A percentile compares a stretch with the other conserved stretches of the same genome.
Conservation (phyloP, 2,888 invertebrate species). For the Gonocerus acuteangulatus region DNA sequence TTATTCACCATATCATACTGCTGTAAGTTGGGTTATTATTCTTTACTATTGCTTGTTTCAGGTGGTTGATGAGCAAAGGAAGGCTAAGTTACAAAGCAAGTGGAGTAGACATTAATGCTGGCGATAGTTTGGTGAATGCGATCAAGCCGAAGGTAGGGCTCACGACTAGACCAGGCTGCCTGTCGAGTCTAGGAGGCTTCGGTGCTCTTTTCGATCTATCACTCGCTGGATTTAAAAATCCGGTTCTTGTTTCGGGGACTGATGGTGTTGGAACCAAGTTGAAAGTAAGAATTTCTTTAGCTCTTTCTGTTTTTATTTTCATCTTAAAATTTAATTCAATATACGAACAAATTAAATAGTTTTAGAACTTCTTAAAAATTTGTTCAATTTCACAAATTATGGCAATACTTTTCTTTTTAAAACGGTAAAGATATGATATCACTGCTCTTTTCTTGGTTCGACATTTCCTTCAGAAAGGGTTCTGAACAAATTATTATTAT, state of each 20-base stretch:
- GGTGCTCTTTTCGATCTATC: constrained; percentile 81
- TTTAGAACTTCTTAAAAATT: no score
- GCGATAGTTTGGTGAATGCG: constrained; percentile 70
- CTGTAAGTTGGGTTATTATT: no score
- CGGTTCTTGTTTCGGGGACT: constrained; percentile 85
- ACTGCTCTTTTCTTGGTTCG: no score
- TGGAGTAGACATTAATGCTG: constrained; percentile 91
- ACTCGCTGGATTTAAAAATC: constrained; percentile 61
- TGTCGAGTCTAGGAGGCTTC: constrained; percentile 83
- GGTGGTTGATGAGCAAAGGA: constrained; percentile 52
- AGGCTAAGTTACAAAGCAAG: constrained; percentile 76
- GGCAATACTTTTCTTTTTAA: no score
- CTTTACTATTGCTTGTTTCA: no score
- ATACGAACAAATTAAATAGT: background rate
- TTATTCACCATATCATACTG: no score
- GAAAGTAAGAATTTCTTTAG: constrained; percentile 52
- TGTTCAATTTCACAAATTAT: no score
- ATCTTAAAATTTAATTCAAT: background rate
- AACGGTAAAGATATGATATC: no score
- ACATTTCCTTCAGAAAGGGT: no score
- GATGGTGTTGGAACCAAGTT: constrained; percentile 97
- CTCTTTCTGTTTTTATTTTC: background rate
- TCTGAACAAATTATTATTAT: no score
- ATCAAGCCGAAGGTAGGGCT: constrained; percentile 76
- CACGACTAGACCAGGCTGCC: constrained; percentile 68